phyloP scores from a whole-genome alignment of 1,140 invertebrate species.

The Polyergus mexicanus region DNA sequence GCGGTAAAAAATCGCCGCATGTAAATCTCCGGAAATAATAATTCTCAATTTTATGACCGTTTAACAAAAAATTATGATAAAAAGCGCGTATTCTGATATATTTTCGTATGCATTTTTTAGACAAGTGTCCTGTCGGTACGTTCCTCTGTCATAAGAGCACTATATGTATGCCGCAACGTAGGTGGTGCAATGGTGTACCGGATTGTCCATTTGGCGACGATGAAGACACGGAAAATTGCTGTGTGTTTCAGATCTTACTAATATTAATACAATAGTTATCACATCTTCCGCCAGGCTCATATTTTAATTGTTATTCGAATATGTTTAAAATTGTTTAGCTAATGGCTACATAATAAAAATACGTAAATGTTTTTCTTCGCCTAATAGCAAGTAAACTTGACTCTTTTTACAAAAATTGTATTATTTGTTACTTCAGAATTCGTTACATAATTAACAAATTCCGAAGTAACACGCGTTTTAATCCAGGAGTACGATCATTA shows the following conservation, averaged over 20 bases:
- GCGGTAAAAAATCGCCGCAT: not conserved
- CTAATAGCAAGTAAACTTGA: not conserved
- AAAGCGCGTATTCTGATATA: conserved; percentile 28
- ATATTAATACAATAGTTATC: not conserved
- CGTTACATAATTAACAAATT: too few species aligned
- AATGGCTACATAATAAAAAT: not conserved
- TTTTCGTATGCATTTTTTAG: conserved; percentile 69
- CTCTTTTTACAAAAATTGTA: not conserved
- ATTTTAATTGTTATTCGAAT: conserved; percentile 1
- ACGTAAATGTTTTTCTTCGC: too few species aligned
- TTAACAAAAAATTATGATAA: conserved; percentile 5
- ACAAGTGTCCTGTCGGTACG: conserved; percentile 88
- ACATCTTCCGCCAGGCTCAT: not conserved
- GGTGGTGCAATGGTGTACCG: conserved; percentile 88
- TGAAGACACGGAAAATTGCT: conserved; percentile 85
- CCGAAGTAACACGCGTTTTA: not conserved
- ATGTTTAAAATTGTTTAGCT: not conserved
- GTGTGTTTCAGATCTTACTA: conserved; percentile 72
- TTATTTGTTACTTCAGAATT: not conserved
- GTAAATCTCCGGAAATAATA: conserved; percentile 21
- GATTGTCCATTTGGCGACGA: conserved; percentile 92
- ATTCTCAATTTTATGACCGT: conserved; percentile 38
- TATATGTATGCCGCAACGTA: conserved; percentile 90
- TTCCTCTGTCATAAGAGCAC: conserved; percentile 90
- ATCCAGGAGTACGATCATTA: not conserved